Base-by-base conservation (phyloP, 2,113 vertebrate species). In the Polypterus bichir region DNA sequence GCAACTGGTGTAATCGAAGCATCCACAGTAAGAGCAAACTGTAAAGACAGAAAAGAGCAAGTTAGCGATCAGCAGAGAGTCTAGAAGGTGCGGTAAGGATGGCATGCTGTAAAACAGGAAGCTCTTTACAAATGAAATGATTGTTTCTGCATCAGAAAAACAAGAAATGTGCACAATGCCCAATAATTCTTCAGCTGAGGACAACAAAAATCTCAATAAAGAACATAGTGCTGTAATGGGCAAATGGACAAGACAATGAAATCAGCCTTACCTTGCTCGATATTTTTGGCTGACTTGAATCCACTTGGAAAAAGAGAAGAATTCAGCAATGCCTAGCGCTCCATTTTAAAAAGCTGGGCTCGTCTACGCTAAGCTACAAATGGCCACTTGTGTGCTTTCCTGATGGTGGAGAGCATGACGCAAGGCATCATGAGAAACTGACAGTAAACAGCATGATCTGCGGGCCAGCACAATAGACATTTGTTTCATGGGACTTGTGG, bases 321-420 rank as follows among this genome's bases (percentile, higher is more conserved):
- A 27, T 27, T 27, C 27, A 27, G 27, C 27, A 27, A 27, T 27
- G 27, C 27, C 27, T 27, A 27, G 27, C 27, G 27, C 27, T 71
- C 75, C 64, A 64, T 64, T 10, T 11, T 4, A 7, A 45, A 44
- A 7, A 57, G 5, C 3, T 57, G 56, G 68, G 78, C 80, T 81
- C 27, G 77, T 45, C 82, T 73, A 59, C 5, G 58, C 49, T 59
- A 69, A 66, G 62, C 63, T 65, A 56, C 73, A 64, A 83, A 79
- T 76, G 81, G 73, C 70, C 73, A 75, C 79, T 77, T 79, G 83
- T 86, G 82, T 88, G 79, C 75, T 68, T 56, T 54, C 67, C 70
- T 66, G 54, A 64, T 63, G 65, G 59, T 62, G 62, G 69, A 59
- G 74, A 27, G 72, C 74, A 73, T 74, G 73, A 73, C 75, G 71